Evolutionary conservation across 2,888 invertebrate species (phyloP).

Genomic region (Hydraecia micacea): DNA sequence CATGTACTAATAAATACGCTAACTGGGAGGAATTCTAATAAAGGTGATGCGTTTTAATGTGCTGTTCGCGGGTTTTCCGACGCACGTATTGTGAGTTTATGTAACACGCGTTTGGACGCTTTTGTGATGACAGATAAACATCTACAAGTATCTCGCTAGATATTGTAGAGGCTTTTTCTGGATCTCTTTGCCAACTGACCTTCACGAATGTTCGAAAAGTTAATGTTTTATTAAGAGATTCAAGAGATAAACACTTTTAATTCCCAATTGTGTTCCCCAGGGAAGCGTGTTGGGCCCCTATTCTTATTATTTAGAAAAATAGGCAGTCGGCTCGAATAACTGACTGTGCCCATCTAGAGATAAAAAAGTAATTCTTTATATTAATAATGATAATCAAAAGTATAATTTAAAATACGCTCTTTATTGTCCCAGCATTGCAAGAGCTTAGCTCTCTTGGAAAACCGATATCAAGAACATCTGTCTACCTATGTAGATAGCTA

Average conservation of each 20-base stretch:
- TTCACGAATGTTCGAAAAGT: not conserved
- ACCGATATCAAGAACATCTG: not conserved
- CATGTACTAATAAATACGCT: slow-evolving; percentile 64
- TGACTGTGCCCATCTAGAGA: not conserved
- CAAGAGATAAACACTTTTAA: not conserved
- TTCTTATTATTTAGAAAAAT: too few species aligned
- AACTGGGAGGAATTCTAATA: slow-evolving; percentile 65
- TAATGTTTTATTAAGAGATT: not conserved
- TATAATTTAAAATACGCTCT: too few species aligned
- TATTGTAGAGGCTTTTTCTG: not conserved
- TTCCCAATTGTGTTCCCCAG: too few species aligned
- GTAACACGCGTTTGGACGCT: slow-evolving; percentile 30
- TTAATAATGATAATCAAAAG: not conserved
- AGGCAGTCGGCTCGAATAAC: not conserved
- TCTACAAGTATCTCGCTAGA: not conserved
- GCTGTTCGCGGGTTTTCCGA: slow-evolving; percentile 56
- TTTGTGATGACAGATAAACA: slow-evolving; percentile 32
- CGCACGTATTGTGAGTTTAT: slow-evolving; percentile 51
- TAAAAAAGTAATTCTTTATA: not conserved
- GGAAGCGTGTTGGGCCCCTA: too few species aligned
- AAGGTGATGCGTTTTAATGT: slow-evolving; percentile 61
- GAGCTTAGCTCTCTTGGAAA: too few species aligned
- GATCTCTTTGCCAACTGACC: not conserved
- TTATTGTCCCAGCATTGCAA: too few species aligned
- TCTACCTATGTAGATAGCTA: not conserved